Base-by-base conservation (phyloP, 2,113 vertebrate species). In the Melanerpes formicivorus region DNA sequence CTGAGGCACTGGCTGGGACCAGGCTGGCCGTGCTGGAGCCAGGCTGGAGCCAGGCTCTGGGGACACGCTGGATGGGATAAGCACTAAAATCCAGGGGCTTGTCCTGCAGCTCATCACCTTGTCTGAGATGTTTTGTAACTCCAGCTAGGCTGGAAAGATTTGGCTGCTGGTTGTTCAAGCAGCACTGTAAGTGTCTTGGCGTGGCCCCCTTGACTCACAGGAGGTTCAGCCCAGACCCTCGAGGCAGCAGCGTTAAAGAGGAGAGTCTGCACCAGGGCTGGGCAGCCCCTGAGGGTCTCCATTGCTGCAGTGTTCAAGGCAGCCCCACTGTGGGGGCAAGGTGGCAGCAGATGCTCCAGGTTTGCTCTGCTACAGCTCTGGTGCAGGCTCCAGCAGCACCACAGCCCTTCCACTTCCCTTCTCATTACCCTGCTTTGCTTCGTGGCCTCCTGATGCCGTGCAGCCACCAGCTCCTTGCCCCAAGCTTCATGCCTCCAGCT, bases 11-110 rank as follows among this genome's bases (percentile, higher is more conserved):
- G 78, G 13, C 59, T 79, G 63, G 55, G 85, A 72, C 63, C 63
- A 32, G 58, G 48, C 62, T 86, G 50, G 59, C 67, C 0, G 0
- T 60, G 32, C 54, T 50, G 70, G 48, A 90, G 75, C 75, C 65
- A 71, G 2, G 3, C 66, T 84, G 84, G 89, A 91, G 78, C 67
- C 67, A 69, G 78, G 44, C 52, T 87, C 76, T 89, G 71, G 74
- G 64, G 66, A 67, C 37, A 21, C 15, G 11, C 58, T 76, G 55
- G 66, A 63, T 6, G 18, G 54, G 18, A 73, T 32, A 48, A 66
- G 66, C 75, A n/a, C 23, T 77, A 48, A 87, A 92, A 74, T 26
- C 18, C 76, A 70, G 10, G 37, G 5, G 52, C 13, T 58, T 60
- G 21, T 32, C 37, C 44, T 34, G 34, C 6, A 74, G 65, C 65